Base-by-base conservation (phyloP, 2,797 vertebrate genomes). In the Pogonophryne albipinna region DNA sequence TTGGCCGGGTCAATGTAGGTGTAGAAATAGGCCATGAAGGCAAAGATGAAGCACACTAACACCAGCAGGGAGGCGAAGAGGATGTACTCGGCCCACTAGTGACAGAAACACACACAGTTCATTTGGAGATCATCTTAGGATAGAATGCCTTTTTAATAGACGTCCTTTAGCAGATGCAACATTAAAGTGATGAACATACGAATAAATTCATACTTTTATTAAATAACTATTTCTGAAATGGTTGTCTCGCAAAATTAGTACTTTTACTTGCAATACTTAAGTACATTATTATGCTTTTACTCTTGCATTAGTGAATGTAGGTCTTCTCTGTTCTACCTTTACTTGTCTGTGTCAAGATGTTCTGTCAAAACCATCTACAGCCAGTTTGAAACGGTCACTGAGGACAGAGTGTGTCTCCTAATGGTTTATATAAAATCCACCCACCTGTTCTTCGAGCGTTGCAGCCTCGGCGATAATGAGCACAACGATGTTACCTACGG, bases 401-500 rank as follows among this genome's bases (percentile, higher is more conserved):
- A 14, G 58, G 71, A 55, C 45, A 16, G 5, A 10, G 11, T 19
- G 20, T 6, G 12, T 27, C 5, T 11, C 15, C 46, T 1, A 10
- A 42, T 10, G 16, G 20, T 34, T 27, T 19, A 4, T 41, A 60
- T 45, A 1, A 47, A 27, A 27, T 60, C 58, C 76, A 70, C 91
- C 59, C 57, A 98, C 98, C 97, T 98, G 96, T 1, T 97, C 42
- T 0, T 60, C 1, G 50, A 99, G 90, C 45, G 78, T 88, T 14
- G 91, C 94, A 3, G 88, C 95, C 80, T 96, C 97, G 0, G 97
- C 96, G 20, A 99, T 92, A 0, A 99, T 97, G 4, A 99, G 94
- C 86, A 99, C 98, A 6, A 99, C 95, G 76, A 99, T 97, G 94
- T 99, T 99, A 12, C 98, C 98, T 0, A 98, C 71, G 0, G 97